Evolutionary conservation across 35 echinoderm and acorn worm genomes (phyloP).

Genomic region (Lytechinus variegatus): DNA sequence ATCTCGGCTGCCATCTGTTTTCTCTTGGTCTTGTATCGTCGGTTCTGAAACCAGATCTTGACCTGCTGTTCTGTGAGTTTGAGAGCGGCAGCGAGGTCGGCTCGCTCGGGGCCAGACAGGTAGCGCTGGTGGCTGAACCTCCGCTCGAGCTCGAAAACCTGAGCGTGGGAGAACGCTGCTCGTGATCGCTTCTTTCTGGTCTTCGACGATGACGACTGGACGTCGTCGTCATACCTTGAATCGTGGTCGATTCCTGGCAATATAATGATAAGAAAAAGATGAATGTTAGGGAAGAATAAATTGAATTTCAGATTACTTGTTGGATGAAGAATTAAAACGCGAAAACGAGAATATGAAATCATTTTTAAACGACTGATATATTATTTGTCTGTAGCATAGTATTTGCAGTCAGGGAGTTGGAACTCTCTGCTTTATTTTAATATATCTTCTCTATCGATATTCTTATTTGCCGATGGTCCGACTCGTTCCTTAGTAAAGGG

Average conservation of each 20-base stretch:
- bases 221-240: background rate
- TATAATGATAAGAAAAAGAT: background rate
- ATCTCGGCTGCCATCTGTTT: constrained; percentile 90
- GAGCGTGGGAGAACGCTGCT: constrained; percentile 88
- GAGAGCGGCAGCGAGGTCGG: constrained; percentile 89
- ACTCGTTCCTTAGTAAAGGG: too few relatives aligned
- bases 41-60: constrained; percentile 99
- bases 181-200: constrained; percentile 92
- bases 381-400: too few relatives aligned
- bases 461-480: too few relatives aligned
- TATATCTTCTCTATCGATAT: too few relatives aligned
- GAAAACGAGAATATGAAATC: too few relatives aligned
- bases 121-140: constrained; percentile 97
- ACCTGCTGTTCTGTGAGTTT: constrained; percentile 99
- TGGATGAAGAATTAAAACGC: background rate
- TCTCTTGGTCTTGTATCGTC: constrained; percentile 97
- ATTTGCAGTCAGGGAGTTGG: too few relatives aligned
- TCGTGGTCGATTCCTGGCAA: constrained; percentile 19
- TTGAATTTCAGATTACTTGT: background rate
- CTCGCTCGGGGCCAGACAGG: constrained; percentile 96
- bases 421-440: too few relatives aligned
- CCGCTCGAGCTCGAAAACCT: constrained; percentile 96
- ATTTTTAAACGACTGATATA: too few relatives aligned
- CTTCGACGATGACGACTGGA: constrained; percentile 38
- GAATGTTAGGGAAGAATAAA: background rate